Conservation (phyloP, 2,797 vertebrate species). For the Ptychobarbus kaznakovi region DNA sequence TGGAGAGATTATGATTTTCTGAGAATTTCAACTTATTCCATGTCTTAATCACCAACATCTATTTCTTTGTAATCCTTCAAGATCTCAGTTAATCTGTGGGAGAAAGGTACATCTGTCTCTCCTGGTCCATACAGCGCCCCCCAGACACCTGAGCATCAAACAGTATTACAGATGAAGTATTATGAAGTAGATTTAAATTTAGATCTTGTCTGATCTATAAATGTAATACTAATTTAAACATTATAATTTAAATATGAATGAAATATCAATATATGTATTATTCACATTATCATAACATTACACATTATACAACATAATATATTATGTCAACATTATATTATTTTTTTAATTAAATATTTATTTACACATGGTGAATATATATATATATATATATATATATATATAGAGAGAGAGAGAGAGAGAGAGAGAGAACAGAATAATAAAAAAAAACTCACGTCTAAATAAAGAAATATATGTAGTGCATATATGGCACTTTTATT, state of each 20-base stretch:
- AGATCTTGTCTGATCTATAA: neutral
- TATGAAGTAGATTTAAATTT: neutral
- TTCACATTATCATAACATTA: too few relatives aligned
- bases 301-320: too few relatives aligned
- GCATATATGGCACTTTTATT: neutral
- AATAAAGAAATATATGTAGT: neutral
- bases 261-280: too few relatives aligned
- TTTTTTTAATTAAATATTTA: too few relatives aligned
- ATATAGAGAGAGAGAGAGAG: neutral
- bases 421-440: too few relatives aligned
- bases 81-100: slow-evolving; percentile 67
- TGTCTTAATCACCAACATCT: slow-evolving; percentile 60
- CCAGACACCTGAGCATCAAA: slow-evolving; percentile 62
- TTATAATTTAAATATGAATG: too few relatives aligned
- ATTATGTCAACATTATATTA: too few relatives aligned
- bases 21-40: slow-evolving; percentile 62
- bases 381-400: neutral
- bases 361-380: too few relatives aligned
- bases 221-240: neutral
- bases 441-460: too few relatives aligned
- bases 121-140: slow-evolving; percentile 53
- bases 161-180: slow-evolving; percentile 43
- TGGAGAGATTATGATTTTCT: slow-evolving; percentile 44
- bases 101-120: slow-evolving; percentile 65
- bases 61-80: slow-evolving; percentile 60